Percentiles rank a stretch among this genome's conserved stretches.
Conservation (phyloP, 2,113 vertebrate genomes). For the Collichthys lucidus region DNA sequence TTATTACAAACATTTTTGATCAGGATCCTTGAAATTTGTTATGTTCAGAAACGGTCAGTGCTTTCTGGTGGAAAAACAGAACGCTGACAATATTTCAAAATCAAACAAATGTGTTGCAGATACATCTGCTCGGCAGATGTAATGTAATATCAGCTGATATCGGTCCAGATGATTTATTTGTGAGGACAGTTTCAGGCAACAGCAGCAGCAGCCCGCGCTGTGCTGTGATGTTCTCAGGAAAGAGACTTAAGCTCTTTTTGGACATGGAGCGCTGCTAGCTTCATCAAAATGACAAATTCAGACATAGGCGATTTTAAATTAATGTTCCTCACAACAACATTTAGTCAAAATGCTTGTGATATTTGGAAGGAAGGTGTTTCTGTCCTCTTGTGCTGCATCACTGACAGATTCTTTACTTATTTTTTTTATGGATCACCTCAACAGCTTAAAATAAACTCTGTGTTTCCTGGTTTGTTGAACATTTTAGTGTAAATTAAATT, state of each 20-base stretch:
- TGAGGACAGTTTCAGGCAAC: neutral
- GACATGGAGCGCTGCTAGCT: neutral
- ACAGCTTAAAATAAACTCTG: no score
- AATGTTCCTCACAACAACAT: neutral
- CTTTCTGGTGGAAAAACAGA: conserved; percentile 2
- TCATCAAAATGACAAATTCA: neutral
- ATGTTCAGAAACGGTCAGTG: neutral
- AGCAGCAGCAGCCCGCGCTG: neutral
- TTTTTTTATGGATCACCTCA: no score
- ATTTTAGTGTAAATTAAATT: no score
- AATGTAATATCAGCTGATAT: neutral
- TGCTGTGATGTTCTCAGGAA: neutral
- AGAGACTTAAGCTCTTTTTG: neutral
- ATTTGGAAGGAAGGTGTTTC: neutral
- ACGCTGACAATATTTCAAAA: neutral
- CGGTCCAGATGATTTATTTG: neutral
- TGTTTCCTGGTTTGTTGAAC: no score
- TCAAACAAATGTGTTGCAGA: neutral
- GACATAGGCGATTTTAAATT: no score
- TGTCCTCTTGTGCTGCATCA: neutral
- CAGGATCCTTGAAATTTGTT: neutral
- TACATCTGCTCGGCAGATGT: no score
- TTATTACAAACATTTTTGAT: neutral
- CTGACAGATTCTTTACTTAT: neutral
- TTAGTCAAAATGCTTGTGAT: neutral